Base-by-base conservation (phyloP, 2,113 vertebrate genomes). In the Pseudorectes ferrugineus region DNA sequence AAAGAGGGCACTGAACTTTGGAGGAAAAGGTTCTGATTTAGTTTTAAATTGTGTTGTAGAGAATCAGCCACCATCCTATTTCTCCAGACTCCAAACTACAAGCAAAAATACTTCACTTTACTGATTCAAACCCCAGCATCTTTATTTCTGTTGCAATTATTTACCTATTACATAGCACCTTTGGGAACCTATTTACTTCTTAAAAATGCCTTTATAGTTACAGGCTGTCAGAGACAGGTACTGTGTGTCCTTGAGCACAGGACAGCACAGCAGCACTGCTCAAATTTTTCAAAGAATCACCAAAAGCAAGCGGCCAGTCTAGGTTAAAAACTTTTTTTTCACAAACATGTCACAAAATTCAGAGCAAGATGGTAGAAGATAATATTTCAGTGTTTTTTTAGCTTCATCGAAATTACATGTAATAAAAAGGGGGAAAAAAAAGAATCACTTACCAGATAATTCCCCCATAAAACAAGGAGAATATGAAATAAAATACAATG, bases 401-500 rank as follows among this genome's bases (percentile, higher is more conserved):
- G 24, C 23, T 77, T 83, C 29, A 58, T 6, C 0, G 2, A 74
- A 46, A 11, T 5, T 20, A 49, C 4, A 14, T 38, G 11, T 49
- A 65, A 51, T 2, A 51, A 63, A 65, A 80, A 31, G 29, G 4
- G 14, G 4, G 3, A 7, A 8, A 4, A 38, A 13, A 16, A 19
- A 35, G 7, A 29, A 63, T 40, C 25, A 98, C 98, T 98, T 95
- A 99, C 99, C 99, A 99, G 96, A 99, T 98, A 97, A 99, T 99
- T 90, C 99, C 99, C 89, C 99, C 99, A 87, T 99, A 99, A 98
- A 99, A 99, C 95, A 99, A 98, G 79, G 99, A 99, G 97, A 99
- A 99, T 96, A 99, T 97, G 97, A 99, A 99, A 97, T 99, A 99
- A 98, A 99, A 99, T 52, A 98, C 98, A 92, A 99, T 99, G 75